These are phyloP conservation scores for Macropis europaea DNA, from an alignment of 2,888 invertebrate species.

Conservation along the genomic window DNA sequence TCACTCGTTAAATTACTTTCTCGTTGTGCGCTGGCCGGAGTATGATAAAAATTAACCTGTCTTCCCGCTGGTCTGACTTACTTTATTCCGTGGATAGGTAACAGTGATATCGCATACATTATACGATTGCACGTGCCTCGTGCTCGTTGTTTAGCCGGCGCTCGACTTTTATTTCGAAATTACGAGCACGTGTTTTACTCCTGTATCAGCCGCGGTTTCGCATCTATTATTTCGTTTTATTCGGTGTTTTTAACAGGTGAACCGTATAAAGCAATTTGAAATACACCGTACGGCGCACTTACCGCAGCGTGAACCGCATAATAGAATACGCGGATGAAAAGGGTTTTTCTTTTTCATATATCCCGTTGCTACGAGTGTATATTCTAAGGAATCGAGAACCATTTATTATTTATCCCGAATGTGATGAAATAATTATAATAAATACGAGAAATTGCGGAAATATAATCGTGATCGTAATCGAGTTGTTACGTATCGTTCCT, in stretches of 20 bases:
- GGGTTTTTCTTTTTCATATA: conserved; percentile 3
- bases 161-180: conserved; percentile 31
- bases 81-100: conserved; percentile 31
- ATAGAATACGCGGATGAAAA: conserved; percentile 26
- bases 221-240: conserved; percentile 41
- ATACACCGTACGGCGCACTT: conserved; percentile 13
- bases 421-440: no score
- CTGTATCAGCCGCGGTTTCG: conserved; percentile 10
- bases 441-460: no score
- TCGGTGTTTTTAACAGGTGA: conserved; percentile 38
- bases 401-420: no score
- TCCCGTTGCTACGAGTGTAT: no score
- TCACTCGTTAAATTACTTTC: conserved; percentile 64
- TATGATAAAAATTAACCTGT: conserved; percentile 53
- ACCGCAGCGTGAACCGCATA: conserved; percentile 24
- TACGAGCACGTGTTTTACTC: conserved; percentile 27
- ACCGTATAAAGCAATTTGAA: conserved; percentile 44
- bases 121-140: conserved; percentile 8
- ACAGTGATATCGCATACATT: conserved; percentile 28
- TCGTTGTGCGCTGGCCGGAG: conserved; percentile 4
- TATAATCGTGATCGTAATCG: no score
- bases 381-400: no score
- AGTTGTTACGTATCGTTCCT: no score
- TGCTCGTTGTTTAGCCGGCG: not conserved
- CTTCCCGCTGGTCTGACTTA: conserved; percentile 12